Evolutionary conservation across 2,797 vertebrate species (phyloP).

Genomic region (Sciurus vulgaris): DNA sequence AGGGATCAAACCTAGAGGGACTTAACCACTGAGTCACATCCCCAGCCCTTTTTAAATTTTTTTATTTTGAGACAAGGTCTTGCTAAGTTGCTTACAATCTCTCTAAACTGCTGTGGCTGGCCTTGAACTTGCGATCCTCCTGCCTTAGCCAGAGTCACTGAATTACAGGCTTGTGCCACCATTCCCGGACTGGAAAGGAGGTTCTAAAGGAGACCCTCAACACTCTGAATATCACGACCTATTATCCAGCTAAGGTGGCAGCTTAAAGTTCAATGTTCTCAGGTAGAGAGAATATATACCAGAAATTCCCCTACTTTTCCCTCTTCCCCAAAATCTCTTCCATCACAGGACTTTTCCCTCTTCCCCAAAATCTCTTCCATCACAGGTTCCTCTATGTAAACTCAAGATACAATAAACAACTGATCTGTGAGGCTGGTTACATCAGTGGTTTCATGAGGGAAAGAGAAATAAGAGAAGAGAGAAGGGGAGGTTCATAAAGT

Average conservation of each 20-base stretch:
- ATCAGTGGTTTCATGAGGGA: not conserved
- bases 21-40: too few species aligned
- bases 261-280: not conserved
- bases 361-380: not conserved
- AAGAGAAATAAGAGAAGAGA: not conserved
- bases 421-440: conserved; percentile 13
- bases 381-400: conserved; percentile 60
- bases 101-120: too few species aligned
- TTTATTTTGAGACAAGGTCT: too few species aligned
- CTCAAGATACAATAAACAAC: conserved; percentile 29
- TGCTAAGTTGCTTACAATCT: too few species aligned
- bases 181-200: not conserved
- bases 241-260: not conserved
- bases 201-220: not conserved
- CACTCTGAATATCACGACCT: not conserved
- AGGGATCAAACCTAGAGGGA: too few species aligned
- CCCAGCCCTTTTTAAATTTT: too few species aligned
- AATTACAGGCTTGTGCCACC: too few species aligned
- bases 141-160: too few species aligned
- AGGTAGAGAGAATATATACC: not conserved
- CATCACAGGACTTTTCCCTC: not conserved
- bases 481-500: not conserved
- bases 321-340: not conserved
- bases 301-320: not conserved
- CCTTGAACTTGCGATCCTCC: too few species aligned